Evolutionary conservation across 2,797 vertebrate species (phyloP).

Genomic region (Acrocephalus scirpaceus): DNA sequence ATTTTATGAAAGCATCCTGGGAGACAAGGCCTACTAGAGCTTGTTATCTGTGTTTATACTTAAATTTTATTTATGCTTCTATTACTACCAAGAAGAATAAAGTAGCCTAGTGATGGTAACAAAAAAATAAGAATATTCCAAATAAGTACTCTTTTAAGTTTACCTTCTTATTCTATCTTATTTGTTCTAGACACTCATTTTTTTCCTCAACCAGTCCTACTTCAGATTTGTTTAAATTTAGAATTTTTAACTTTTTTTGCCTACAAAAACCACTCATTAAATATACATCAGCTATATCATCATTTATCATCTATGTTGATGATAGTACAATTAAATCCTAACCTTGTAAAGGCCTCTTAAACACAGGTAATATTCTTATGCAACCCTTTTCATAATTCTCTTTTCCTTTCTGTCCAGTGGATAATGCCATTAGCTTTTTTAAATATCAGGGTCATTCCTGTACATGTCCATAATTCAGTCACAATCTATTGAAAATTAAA

Average conservation of each 20-base stretch:
- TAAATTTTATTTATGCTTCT: background rate
- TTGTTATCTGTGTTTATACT: background rate
- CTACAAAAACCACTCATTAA: background rate
- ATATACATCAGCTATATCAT: background rate
- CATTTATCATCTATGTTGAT: background rate
- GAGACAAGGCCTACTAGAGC: background rate
- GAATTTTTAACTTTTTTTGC: background rate
- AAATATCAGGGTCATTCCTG: background rate
- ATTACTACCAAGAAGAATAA: background rate
- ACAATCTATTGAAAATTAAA: background rate
- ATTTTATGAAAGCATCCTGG: background rate
- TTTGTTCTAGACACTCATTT: background rate
- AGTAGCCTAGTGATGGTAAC: background rate
- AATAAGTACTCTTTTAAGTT: background rate
- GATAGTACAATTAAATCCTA: slow-evolving; percentile 1
- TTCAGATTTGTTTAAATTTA: background rate
- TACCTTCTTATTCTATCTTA: background rate
- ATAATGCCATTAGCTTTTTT: slow-evolving; percentile 6
- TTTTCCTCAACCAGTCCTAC: background rate
- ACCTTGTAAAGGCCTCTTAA: background rate
- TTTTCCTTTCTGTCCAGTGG: background rate
- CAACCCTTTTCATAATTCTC: background rate
- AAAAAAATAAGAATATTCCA: background rate
- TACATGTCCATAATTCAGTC: background rate
- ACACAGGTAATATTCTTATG: background rate